phyloP scores from a whole-genome alignment of 1,140 invertebrate species.

The Drosophila watanabei region DNA sequence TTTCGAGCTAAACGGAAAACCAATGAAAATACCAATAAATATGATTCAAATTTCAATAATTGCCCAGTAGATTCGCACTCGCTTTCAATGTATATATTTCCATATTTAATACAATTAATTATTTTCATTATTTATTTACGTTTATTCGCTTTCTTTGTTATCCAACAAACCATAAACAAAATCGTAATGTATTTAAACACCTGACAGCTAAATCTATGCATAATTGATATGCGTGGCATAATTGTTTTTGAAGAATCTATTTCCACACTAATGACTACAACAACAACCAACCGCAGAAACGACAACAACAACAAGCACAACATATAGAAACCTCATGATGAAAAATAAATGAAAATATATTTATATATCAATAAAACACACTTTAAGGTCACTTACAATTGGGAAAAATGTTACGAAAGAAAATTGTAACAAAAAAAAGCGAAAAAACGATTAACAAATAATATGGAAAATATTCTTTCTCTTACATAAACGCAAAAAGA shows the following conservation, averaged over 20 bases:
- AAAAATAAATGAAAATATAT: conserved; percentile 36
- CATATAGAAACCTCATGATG: conserved; percentile 49
- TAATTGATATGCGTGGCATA: conserved; percentile 33
- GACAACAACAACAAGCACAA: conserved; percentile 40
- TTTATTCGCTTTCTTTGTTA: conserved; percentile 11
- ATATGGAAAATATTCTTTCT: conserved; percentile 47
- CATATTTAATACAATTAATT: conserved; percentile 29
- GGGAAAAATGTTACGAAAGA: conserved; percentile 83
- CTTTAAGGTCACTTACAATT: conserved; percentile 85
- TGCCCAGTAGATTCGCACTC: conserved; percentile 69
- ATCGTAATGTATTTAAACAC: conserved; percentile 31
- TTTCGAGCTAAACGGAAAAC: conserved; percentile 37
- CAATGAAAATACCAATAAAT: conserved; percentile 45
- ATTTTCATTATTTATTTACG: conserved; percentile 36
- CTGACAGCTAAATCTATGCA: conserved; percentile 33
- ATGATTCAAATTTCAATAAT: conserved; percentile 56
- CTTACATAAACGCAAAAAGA: conserved; percentile 12
- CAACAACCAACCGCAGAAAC: conserved; percentile 35
- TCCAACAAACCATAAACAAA: conserved; percentile 33
- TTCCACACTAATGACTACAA: conserved; percentile 42
- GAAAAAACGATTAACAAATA: conserved; percentile 38
- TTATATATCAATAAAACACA: conserved; percentile 71
- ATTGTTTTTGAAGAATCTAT: conserved; percentile 43
- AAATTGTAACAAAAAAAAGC: conserved; percentile 51
- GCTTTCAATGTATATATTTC: conserved; percentile 67